These are phyloP conservation scores for Picathartes gymnocephalus DNA, from an alignment of 2,113 vertebrate species.

Conservation along the genomic window DNA sequence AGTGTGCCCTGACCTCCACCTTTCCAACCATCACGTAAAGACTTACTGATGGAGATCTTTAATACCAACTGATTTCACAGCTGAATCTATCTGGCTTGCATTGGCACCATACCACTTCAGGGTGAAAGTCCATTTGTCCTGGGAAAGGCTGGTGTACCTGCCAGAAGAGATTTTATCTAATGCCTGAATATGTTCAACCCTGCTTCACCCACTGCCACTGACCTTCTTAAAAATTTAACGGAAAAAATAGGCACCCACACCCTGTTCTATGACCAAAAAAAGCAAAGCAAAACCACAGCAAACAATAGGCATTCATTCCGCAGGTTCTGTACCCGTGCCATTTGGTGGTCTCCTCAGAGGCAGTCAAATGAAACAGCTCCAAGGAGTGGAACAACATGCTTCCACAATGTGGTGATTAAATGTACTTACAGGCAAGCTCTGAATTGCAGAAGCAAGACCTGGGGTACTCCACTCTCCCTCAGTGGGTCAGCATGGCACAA, in stretches of 20 bases:
- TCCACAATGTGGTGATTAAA: background rate
- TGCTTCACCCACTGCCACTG: background rate
- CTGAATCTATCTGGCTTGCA: background rate
- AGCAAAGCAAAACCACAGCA: background rate
- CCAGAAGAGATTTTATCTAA: background rate
- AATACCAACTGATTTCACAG: background rate
- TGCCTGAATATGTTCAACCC: background rate
- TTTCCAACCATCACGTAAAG: background rate
- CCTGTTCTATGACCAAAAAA: constrained; percentile 6
- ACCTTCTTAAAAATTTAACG: background rate
- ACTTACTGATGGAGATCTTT: background rate
- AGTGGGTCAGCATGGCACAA: rapidly evolving
- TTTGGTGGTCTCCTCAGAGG: background rate
- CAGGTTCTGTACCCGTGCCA: background rate
- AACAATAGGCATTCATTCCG: constrained; percentile 55
- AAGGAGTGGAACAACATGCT: background rate
- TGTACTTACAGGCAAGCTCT: background rate
- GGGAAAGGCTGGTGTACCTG: background rate
- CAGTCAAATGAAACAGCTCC: background rate
- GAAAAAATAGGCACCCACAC: constrained; percentile 43
- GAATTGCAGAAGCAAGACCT: background rate
- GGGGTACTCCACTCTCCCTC: background rate
- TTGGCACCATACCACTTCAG: background rate
- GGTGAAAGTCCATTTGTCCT: background rate
- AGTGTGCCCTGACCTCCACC: background rate